These are phyloP conservation scores for Ardeotis arabs DNA, from an alignment of 2,113 vertebrate genomes.

Conservation along the genomic window DNA sequence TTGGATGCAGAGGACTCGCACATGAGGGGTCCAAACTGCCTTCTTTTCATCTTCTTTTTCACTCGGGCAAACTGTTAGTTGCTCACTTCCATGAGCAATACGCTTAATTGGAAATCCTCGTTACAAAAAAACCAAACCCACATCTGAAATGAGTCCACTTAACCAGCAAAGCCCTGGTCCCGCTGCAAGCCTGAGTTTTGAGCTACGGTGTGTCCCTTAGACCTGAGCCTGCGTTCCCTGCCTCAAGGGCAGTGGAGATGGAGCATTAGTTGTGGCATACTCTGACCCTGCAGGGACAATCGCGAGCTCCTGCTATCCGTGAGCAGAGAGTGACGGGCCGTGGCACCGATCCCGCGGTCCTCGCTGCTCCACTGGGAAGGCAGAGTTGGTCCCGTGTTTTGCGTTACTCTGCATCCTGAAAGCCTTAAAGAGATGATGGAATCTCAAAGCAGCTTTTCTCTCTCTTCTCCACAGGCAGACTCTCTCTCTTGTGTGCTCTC, in stretches of 20 bases:
- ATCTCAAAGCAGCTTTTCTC: not conserved
- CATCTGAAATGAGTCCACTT: not conserved
- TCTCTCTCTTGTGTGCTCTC: not conserved
- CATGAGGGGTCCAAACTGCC: not conserved
- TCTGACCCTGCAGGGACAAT: not conserved
- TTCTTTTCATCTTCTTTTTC: not conserved
- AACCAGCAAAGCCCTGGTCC: not conserved
- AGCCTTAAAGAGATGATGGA: not conserved
- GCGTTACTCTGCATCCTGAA: not conserved
- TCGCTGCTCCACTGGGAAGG: rapidly evolving
- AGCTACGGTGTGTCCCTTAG: not conserved
- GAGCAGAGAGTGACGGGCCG: not conserved
- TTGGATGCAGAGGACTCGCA: not conserved
- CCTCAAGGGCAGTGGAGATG: not conserved
- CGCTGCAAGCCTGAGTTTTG: not conserved
- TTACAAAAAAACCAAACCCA: not conserved
- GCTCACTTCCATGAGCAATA: not conserved
- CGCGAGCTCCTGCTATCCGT: not conserved
- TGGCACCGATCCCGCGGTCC: not conserved
- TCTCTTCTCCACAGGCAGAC: not conserved
- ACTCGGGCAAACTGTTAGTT: not conserved
- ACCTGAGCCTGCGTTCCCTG: not conserved
- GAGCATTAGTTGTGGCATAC: not conserved
- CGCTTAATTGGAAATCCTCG: not conserved
- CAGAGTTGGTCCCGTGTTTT: not conserved